Conservation (phyloP, 2,888 invertebrate species). For the Blastobasis lacticolella region DNA sequence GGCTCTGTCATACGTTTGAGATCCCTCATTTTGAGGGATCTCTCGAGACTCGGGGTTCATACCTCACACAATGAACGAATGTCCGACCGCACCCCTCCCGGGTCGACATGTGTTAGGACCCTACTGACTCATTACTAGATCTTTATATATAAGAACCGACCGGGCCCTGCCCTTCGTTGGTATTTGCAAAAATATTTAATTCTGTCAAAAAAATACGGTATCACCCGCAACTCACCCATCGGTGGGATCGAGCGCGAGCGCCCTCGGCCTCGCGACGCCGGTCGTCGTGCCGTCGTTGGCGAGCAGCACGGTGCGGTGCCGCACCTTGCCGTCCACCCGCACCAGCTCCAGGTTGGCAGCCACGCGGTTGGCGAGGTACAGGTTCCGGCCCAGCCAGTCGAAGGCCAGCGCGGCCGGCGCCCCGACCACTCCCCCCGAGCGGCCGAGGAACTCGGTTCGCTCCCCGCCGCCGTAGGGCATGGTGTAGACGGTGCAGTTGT, state of each 20-base stretch:
- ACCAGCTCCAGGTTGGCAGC: conserved; percentile 94
- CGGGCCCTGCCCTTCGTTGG: too few species aligned
- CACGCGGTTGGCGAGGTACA: conserved; percentile 92
- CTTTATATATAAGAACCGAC: too few species aligned
- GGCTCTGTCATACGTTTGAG: too few species aligned
- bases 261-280: conserved; percentile 90
- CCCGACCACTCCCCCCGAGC: conserved; percentile 90
- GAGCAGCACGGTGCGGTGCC: conserved; percentile 88
- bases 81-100: too few species aligned
- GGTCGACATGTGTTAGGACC: too few species aligned
- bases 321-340: conserved; percentile 87
- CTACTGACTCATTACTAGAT: too few species aligned
- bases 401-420: conserved; percentile 94
- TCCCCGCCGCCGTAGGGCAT: conserved; percentile 91
- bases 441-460: conserved; percentile 80
- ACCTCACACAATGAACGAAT: too few species aligned
- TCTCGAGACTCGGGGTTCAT: too few species aligned
- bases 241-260: conserved; percentile 92
- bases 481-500: conserved; percentile 89
- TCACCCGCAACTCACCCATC: conserved; percentile 78
- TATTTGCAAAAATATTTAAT: too few species aligned
- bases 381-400: conserved; percentile 97
- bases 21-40: too few species aligned
- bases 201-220: too few species aligned
- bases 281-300: conserved; percentile 90